These are phyloP conservation scores for Aythya baeri DNA, from an alignment of 2,113 vertebrate species.

Conservation along the genomic window DNA sequence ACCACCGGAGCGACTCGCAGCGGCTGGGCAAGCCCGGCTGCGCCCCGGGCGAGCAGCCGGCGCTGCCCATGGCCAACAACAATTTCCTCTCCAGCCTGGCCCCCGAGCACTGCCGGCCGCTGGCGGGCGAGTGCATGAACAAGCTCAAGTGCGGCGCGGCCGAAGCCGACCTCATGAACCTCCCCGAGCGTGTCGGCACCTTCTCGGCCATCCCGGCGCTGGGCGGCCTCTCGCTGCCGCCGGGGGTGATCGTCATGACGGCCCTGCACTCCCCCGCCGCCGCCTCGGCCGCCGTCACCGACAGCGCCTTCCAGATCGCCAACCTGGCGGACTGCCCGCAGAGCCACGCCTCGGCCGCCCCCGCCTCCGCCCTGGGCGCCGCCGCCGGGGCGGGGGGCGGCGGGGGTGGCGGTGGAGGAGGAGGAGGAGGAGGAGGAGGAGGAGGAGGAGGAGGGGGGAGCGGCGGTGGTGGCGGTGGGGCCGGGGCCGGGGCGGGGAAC, in stretches of 20 bases:
- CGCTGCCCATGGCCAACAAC: slow-evolving; percentile 96
- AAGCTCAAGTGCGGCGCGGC: slow-evolving; percentile 96
- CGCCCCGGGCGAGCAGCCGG: slow-evolving; percentile 85
- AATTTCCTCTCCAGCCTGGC: slow-evolving; percentile 94
- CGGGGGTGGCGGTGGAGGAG: background rate
- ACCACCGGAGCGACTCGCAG: slow-evolving; percentile 93
- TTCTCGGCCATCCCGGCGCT: slow-evolving; percentile 95
- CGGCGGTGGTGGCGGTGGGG: background rate
- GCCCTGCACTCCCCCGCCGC: slow-evolving; percentile 96
- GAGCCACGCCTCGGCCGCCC: slow-evolving; percentile 89
- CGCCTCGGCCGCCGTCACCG: slow-evolving; percentile 93
- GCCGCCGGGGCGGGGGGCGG: slow-evolving; percentile 12
- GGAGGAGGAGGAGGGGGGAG: background rate
- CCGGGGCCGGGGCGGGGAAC: slow-evolving; percentile 81
- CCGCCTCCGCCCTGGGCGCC: slow-evolving; percentile 49
- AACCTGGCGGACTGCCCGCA: slow-evolving; percentile 98
- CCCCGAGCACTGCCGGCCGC: slow-evolving; percentile 95
- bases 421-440: background rate
- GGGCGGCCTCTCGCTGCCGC: slow-evolving; percentile 96
- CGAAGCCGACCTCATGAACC: slow-evolving; percentile 97
- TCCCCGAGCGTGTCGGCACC: slow-evolving; percentile 95
- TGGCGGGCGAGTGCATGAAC: slow-evolving; percentile 96
- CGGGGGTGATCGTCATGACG: slow-evolving; percentile 99
- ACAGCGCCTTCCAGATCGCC: slow-evolving; percentile 98
- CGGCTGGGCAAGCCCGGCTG: slow-evolving; percentile 91